Conservation (phyloP, 1,140 invertebrate species). For the Bombus polaris region DNA sequence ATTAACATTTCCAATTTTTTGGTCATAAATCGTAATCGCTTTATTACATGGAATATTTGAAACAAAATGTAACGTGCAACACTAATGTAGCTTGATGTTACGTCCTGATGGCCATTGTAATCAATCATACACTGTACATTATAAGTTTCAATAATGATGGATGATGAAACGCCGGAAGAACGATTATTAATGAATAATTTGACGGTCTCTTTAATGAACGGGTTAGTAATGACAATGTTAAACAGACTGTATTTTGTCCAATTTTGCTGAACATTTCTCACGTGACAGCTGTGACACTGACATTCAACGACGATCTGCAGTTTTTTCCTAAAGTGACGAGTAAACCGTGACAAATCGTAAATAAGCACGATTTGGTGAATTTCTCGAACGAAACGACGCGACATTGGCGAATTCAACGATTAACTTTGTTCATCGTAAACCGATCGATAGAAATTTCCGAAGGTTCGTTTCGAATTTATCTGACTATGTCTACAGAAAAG, state of each 20-base stretch:
- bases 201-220: background rate
- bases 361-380: background rate
- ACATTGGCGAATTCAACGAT: too few relatives aligned
- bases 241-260: background rate
- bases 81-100: background rate
- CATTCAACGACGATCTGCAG: background rate
- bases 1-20: too few relatives aligned
- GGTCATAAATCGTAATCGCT: background rate
- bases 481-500: too few relatives aligned
- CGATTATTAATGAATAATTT: background rate
- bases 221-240: background rate
- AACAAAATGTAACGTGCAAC: background rate
- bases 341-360: background rate
- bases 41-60: background rate
- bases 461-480: too few relatives aligned
- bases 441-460: too few relatives aligned
- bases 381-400: too few relatives aligned
- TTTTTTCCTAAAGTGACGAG: background rate
- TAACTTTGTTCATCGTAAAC: too few relatives aligned
- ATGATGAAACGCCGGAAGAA: background rate
- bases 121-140: background rate
- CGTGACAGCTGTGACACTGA: background rate
- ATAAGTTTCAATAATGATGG: background rate
- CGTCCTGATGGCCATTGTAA: too few relatives aligned
- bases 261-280: background rate